These are phyloP conservation scores for Paradoxurus hermaphroditus DNA, from an alignment of 2,113 vertebrate genomes.

Conservation along the genomic window DNA sequence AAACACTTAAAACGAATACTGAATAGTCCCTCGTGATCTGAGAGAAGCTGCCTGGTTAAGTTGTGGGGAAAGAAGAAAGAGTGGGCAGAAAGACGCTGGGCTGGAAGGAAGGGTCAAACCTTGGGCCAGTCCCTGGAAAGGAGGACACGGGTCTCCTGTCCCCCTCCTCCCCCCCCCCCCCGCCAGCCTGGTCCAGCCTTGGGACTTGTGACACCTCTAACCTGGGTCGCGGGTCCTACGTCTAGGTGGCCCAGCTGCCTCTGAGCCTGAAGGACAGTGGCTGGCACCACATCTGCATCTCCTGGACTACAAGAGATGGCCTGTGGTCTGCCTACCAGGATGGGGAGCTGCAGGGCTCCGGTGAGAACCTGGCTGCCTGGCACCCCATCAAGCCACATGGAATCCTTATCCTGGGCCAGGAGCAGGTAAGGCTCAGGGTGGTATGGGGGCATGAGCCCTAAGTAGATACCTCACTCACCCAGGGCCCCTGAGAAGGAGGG, in stretches of 20 bases:
- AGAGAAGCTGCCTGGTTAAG: too few species aligned
- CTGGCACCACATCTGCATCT: conserved; percentile 96
- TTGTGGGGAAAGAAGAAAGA: background rate
- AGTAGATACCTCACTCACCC: background rate
- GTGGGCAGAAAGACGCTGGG: background rate
- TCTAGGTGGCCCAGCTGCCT: conserved; percentile 93
- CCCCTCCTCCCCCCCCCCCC: too few species aligned
- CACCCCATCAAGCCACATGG: conserved; percentile 96
- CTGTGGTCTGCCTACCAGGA: conserved; percentile 92
- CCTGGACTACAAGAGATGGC: conserved; percentile 96
- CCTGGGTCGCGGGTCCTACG: background rate
- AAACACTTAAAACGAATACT: background rate
- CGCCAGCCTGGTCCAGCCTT: background rate
- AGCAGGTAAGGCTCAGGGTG: conserved; percentile 87
- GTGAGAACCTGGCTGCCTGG: conserved; percentile 95
- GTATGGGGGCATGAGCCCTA: background rate
- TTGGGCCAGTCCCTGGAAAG: background rate
- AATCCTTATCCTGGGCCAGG: conserved; percentile 94
- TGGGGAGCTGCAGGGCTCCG: conserved; percentile 89
- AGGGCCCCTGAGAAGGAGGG: background rate
- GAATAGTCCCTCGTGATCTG: background rate
- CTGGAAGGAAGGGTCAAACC: background rate
- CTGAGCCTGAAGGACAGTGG: conserved; percentile 89
- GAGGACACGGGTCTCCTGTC: background rate
- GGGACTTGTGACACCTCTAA: conserved; percentile 16